Evolutionary conservation across 2,888 invertebrate genomes (phyloP), one percentile per base, ranked within the genome.

Genomic region (Pocota personata): DNA sequence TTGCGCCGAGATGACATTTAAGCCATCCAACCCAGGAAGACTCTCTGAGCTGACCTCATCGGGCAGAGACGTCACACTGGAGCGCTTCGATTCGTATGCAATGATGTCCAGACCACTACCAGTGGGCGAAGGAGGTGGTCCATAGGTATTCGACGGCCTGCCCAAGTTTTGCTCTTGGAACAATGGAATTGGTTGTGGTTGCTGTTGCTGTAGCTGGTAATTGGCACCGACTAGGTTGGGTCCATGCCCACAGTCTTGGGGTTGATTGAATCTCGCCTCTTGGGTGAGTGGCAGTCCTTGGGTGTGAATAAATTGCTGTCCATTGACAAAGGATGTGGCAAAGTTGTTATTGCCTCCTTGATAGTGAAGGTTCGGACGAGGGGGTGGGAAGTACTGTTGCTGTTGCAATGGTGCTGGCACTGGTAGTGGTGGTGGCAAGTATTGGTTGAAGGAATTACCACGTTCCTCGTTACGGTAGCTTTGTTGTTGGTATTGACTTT

Each of bases 241-340:
- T 7, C 92, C 92, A 64, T 92, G 92, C 0, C 92, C 91, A 58
- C 92, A 92, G 50, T 92, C 90, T 71, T 92, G 91, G 3, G 90
- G 89, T 35, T 90, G 89, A 64, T 89, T 90, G 87, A 90, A 91
- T 50, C 91, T 89, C 6, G 90, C 89, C 66, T 91, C 90, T 57
- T 91, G 91, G 4, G 88, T 82, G 12, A 87, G 76, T 0, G 91
- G 91, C 24, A 91, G 76, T 3, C 89, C 90, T 80, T 91, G 92
- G 1, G 89, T 76, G 21, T 90, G 88, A 8, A 89, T 82, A 67
- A 89, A 88, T 72, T 89, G 89, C 32, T 91, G 89, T 3, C 72
- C 48, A 50, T 55, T 50, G 37, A 10, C 57, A 19, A 67, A 77
- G 8, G 80, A 80, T 30, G 75, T 37, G n/a, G 58, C 72, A 5